Percentiles rank a stretch among this genome's conserved stretches.
phyloP scores from a whole-genome alignment of 2,888 invertebrate genomes.

The Eupithecia centaureata region DNA sequence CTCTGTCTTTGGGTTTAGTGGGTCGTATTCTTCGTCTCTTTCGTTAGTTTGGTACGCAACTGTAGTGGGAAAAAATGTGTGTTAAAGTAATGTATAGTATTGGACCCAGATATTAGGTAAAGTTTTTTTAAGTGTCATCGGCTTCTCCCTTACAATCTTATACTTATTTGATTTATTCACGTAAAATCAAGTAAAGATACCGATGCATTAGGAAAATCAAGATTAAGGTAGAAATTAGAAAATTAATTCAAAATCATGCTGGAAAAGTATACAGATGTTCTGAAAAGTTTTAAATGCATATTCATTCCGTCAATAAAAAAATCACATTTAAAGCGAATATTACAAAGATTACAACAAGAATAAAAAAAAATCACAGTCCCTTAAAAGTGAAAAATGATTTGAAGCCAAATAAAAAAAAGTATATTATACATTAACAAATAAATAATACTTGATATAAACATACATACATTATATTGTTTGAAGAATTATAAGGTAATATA shows the following conservation, averaged over 20 bases:
- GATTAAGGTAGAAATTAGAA: not conserved
- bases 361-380: not conserved
- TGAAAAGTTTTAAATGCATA: constrained; percentile 4
- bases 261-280: constrained; percentile 10
- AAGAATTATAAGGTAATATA: not conserved
- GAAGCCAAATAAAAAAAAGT: not conserved
- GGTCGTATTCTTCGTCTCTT: constrained; percentile 79
- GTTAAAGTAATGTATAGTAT: constrained; percentile 14
- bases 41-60: constrained; percentile 75
- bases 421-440: not conserved
- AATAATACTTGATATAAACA: constrained; percentile 1
- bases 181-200: constrained; percentile 2
- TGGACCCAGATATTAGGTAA: not conserved
- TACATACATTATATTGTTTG: not conserved
- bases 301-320: constrained; percentile 5
- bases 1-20: constrained; percentile 65
- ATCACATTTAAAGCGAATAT: constrained; percentile 7
- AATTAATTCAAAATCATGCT: constrained; percentile 20
- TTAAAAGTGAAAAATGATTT: not conserved
- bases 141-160: not conserved
- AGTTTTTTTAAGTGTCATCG: not conserved
- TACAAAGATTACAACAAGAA: not conserved
- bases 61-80: constrained; percentile 44
- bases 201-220: not conserved
- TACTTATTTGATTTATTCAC: not conserved